These are phyloP conservation scores for Euzophera pinguis DNA, from an alignment of 2,888 invertebrate genomes.

Conservation along the genomic window DNA sequence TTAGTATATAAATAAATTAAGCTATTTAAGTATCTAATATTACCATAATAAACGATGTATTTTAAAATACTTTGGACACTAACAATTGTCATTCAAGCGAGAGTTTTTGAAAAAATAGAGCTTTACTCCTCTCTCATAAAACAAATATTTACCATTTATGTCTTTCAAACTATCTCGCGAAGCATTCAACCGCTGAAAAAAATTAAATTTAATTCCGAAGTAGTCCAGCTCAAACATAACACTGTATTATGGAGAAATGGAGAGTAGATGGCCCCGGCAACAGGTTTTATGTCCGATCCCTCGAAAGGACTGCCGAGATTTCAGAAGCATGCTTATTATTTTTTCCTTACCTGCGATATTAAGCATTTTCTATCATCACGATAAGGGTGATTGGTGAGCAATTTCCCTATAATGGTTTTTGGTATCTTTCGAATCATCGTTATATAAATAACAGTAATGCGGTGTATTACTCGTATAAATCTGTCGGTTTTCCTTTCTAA, in stretches of 20 bases:
- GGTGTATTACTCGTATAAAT: conserved; percentile 2
- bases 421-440: conserved; percentile 1
- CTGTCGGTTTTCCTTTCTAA: conserved; percentile 2
- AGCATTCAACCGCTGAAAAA: background rate
- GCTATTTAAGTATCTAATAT: no score
- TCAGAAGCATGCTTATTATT: conserved; percentile 7
- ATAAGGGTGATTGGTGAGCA: conserved; percentile 2
- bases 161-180: background rate
- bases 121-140: no score
- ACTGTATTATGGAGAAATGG: conserved; percentile 7
- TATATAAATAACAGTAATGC: background rate
- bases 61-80: no score
- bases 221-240: background rate
- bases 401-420: background rate
- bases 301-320: background rate
- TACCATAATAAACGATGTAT: no score
- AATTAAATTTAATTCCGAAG: conserved; percentile 3
- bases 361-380: background rate
- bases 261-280: conserved; percentile 8
- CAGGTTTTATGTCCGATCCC: conserved; percentile 15
- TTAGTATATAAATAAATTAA: no score
- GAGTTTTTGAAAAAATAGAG: no score
- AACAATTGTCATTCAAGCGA: no score
- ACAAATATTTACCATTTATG: no score
- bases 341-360: conserved; percentile 8